phyloP scores from a whole-genome alignment of 2,888 invertebrate species.

The Flabesymbios commensalis region DNA sequence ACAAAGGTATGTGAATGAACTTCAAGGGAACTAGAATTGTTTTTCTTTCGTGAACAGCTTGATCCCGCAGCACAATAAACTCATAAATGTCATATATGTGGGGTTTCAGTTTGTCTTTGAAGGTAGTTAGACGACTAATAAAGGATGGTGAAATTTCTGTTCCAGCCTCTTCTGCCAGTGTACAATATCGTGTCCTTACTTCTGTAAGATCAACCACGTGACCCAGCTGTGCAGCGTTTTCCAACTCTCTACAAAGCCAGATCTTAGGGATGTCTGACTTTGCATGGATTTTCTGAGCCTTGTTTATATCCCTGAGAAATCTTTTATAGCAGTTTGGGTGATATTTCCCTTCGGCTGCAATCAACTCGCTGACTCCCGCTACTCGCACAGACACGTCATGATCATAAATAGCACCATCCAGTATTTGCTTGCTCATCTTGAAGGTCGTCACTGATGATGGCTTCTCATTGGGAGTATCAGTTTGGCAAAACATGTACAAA shows the following conservation, averaged over 20 bases:
- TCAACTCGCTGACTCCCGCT: neutral
- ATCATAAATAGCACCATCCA: neutral
- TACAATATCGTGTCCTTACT: slow-evolving; percentile 4
- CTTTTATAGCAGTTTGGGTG: neutral
- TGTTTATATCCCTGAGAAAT: neutral
- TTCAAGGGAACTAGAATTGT: slow-evolving; percentile 1
- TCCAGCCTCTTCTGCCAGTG: slow-evolving; percentile 3
- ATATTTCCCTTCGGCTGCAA: slow-evolving; percentile 3
- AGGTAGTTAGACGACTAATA: slow-evolving; percentile 2
- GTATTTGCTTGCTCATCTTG: too few relatives aligned
- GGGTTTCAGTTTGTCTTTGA: slow-evolving; percentile 2
- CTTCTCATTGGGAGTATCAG: too few relatives aligned
- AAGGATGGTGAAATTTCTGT: neutral
- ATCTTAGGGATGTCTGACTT: neutral
- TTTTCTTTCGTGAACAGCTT: neutral
- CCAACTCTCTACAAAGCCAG: neutral
- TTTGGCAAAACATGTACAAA: too few relatives aligned
- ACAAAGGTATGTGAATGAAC: neutral
- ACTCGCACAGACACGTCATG: neutral
- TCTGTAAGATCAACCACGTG: slow-evolving; percentile 1
- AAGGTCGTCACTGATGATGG: too few relatives aligned
- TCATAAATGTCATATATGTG: neutral
- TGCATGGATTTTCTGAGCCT: neutral
- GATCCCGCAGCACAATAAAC: neutral
- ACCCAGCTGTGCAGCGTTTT: neutral